phyloP scores from a whole-genome alignment of 2,797 vertebrate species.

The Myotis vivesi region DNA sequence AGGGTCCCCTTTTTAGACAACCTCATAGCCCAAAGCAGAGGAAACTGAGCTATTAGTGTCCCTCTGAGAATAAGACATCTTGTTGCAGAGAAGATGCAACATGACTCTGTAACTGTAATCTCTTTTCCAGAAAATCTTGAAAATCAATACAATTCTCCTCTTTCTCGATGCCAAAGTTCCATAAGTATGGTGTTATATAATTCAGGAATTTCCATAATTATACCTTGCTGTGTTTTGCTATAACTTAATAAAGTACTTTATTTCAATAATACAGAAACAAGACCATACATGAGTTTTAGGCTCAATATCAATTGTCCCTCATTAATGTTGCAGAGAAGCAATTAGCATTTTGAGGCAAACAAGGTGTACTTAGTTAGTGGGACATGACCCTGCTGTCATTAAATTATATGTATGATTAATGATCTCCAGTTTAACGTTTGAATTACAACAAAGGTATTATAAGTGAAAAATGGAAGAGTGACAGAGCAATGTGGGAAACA shows the following conservation, averaged over 20 bases:
- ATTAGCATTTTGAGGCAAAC: conserved; percentile 99
- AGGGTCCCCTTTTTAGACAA: background rate
- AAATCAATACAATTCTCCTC: conserved; percentile 11
- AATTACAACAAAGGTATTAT: conserved; percentile 78
- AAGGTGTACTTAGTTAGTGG: conserved; percentile 94
- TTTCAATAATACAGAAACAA: conserved; percentile 79
- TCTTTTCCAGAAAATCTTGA: conserved; percentile 39
- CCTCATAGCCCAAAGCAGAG: background rate
- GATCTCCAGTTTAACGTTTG: conserved; percentile 92
- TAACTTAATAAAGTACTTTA: conserved; percentile 70
- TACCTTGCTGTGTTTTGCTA: conserved; percentile 59
- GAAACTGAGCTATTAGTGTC: background rate
- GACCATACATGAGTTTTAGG: conserved; percentile 81
- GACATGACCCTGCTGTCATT: conserved; percentile 97
- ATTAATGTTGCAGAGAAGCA: conserved; percentile 88
- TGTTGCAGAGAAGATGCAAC: background rate
- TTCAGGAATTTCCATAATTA: conserved; percentile 56
- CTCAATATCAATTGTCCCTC: conserved; percentile 85
- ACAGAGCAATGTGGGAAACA: conserved; percentile 58
- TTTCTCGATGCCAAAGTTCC: background rate
- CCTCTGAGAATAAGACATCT: background rate
- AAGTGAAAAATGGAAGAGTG: conserved; percentile 60
- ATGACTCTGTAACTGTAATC: background rate
- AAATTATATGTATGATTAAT: conserved; percentile 99
- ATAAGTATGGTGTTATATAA: background rate